Evolutionary conservation across 2,113 vertebrate genomes (phyloP).

Genomic region (Solenodon paradoxus): DNA sequence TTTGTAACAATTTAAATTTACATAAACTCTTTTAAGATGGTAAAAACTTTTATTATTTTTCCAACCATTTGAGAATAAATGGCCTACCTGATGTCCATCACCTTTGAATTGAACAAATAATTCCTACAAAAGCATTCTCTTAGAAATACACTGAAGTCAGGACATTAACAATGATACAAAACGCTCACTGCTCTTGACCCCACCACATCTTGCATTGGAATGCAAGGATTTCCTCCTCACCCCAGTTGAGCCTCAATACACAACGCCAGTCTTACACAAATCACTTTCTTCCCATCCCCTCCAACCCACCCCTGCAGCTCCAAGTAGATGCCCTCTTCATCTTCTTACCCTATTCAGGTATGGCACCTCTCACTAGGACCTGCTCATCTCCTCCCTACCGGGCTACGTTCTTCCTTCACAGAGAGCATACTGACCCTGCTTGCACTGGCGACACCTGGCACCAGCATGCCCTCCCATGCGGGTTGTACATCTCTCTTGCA

Average conservation of each 20-base stretch:
- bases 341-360: background rate
- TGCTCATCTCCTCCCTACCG: background rate
- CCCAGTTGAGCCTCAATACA: background rate
- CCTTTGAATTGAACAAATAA: background rate
- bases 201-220: background rate
- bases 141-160: background rate
- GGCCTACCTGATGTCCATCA: background rate
- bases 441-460: background rate
- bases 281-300: background rate
- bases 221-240: background rate
- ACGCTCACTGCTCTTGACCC: background rate
- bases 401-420: background rate
- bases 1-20: conserved; percentile 8
- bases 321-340: background rate
- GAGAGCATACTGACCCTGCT: background rate
- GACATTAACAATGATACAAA: background rate
- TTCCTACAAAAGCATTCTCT: background rate
- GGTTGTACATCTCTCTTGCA: background rate
- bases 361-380: background rate
- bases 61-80: background rate
- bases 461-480: background rate
- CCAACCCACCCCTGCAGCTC: too few species aligned
- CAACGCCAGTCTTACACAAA: background rate
- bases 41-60: conserved; percentile 32
- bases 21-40: background rate